Conservation (phyloP, 64 coral and sea anemone species). For the Orbicella faveolata region DNA sequence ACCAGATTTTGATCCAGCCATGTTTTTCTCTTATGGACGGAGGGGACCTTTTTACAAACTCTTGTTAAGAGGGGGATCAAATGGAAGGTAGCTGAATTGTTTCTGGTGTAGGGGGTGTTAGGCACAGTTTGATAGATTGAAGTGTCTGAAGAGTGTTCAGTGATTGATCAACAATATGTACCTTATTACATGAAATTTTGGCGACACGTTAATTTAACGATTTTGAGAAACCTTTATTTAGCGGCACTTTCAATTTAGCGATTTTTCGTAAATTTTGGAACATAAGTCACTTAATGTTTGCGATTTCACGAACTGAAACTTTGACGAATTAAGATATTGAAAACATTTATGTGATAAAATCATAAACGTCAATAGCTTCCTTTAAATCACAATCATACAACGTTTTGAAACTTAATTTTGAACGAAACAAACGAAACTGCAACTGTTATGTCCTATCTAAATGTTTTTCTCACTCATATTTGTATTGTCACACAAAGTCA, state of each 20-base stretch:
- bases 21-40: slow-evolving; percentile 96
- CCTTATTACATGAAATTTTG: too few relatives aligned
- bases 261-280: too few relatives aligned
- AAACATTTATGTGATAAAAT: too few relatives aligned
- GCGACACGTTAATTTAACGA: too few relatives aligned
- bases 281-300: too few relatives aligned
- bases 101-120: background rate
- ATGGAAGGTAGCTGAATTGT: slow-evolving; percentile 69
- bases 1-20: slow-evolving; percentile 59
- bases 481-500: slow-evolving; percentile 71
- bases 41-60: slow-evolving; percentile 97
- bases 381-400: slow-evolving; percentile 75
- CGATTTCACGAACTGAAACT: too few relatives aligned
- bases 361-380: slow-evolving; percentile 64
- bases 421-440: slow-evolving; percentile 63
- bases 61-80: slow-evolving; percentile 71
- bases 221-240: slow-evolving; percentile 52
- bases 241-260: slow-evolving; percentile 33
- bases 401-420: slow-evolving; percentile 21
- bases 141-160: too few relatives aligned
- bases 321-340: too few relatives aligned
- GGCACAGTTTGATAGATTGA: background rate
- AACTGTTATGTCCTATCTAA: background rate
- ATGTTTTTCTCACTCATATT: slow-evolving; percentile 74
- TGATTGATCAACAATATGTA: background rate